phyloP scores from a whole-genome alignment of 1,140 invertebrate species.

The Drosophila ercepeae region DNA sequence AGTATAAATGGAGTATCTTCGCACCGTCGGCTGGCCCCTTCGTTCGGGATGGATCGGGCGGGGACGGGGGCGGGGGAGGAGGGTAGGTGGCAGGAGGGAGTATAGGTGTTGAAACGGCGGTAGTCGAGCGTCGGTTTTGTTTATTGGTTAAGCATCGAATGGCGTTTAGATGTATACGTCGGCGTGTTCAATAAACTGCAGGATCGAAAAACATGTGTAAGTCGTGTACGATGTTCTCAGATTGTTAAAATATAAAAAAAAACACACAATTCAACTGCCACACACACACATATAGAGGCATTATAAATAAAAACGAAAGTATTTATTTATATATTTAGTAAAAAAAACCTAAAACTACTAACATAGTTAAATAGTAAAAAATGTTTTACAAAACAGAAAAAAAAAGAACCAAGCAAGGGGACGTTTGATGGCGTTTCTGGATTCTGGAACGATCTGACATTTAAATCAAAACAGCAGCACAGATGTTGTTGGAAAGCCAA shows the following conservation, averaged over 20 bases:
- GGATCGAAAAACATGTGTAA: conserved; percentile 1
- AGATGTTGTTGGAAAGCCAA: not conserved
- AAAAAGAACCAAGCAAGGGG: no score
- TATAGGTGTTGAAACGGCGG: not conserved
- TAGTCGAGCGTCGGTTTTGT: conserved; percentile 13
- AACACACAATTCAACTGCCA: no score
- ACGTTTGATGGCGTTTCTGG: no score
- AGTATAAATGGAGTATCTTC: no score
- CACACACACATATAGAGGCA: no score
- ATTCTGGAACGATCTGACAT: conserved; percentile 16
- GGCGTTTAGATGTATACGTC: conserved; percentile 46
- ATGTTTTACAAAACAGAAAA: no score
- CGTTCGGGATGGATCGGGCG: no score
- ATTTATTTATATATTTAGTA: not conserved
- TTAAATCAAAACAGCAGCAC: not conserved
- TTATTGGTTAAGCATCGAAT: conserved; percentile 41
- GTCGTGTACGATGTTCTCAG: not conserved
- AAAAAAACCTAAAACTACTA: not conserved
- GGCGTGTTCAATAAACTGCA: conserved; percentile 51
- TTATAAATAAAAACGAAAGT: no score
- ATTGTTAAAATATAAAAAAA: no score
- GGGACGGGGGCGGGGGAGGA: not conserved
- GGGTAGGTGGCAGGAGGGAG: not conserved
- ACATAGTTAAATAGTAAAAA: no score
- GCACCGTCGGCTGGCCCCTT: no score